Percentiles rank a stretch among this genome's conserved stretches.
phyloP scores from a whole-genome alignment of 2,113 vertebrate genomes.

The Campylomormyrus tamandua region DNA sequence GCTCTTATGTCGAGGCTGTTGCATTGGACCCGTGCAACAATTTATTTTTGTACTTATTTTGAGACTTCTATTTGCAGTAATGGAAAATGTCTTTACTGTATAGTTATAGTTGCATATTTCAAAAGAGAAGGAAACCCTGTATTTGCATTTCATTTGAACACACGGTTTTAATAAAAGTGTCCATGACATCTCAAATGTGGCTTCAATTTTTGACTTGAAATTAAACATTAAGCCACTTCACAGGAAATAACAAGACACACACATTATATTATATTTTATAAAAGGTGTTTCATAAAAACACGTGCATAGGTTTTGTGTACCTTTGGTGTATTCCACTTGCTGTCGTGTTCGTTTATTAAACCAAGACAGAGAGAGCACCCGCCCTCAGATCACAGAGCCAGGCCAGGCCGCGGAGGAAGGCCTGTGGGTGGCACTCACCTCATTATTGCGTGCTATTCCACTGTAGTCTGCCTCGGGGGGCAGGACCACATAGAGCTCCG shows the following conservation, averaged over 20 bases:
- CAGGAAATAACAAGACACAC: not conserved
- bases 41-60: not conserved
- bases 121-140: not conserved
- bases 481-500: constrained; percentile 74
- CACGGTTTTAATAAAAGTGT: not conserved
- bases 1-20: not conserved
- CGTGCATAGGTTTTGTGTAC: not conserved
- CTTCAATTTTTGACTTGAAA: not conserved
- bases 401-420: too few relatives aligned
- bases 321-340: not conserved
- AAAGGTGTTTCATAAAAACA: not conserved
- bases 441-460: constrained; percentile 75
- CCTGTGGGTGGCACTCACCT: constrained; percentile 55
- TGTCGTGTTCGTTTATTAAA: not conserved
- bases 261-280: not conserved
- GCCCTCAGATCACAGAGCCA: not conserved
- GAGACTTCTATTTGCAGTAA: not conserved
- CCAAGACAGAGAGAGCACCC: too few relatives aligned
- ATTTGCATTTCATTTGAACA: not conserved
- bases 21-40: not conserved
- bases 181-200: not conserved
- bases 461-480: constrained; percentile 80
- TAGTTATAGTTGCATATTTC: not conserved
- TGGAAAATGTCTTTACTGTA: not conserved
- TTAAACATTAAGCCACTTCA: not conserved